phyloP scores from a whole-genome alignment of 92 coral and sea anemone genomes.

The Ricordea florida region DNA sequence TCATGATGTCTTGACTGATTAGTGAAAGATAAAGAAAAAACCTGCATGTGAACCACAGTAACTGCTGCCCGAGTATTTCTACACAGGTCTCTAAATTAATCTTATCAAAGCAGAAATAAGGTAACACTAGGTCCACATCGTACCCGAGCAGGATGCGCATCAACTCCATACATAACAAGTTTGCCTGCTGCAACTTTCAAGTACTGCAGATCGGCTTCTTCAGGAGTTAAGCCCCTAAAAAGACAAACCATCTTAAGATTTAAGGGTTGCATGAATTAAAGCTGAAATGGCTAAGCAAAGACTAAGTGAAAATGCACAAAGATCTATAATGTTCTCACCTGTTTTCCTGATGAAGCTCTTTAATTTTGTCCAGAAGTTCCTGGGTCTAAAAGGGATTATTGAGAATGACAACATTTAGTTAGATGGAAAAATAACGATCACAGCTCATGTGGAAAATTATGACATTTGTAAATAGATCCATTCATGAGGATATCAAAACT shows the following conservation, averaged over 20 bases:
- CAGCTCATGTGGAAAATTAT: neutral
- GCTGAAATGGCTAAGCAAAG: neutral
- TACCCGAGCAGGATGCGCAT: slow-evolving; percentile 95
- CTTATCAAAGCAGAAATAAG: too few relatives aligned
- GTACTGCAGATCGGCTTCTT: slow-evolving; percentile 87
- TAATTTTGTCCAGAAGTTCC: slow-evolving; percentile 86
- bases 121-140: neutral
- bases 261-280: neutral
- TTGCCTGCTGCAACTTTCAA: slow-evolving; percentile 86
- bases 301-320: neutral
- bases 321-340: too few relatives aligned
- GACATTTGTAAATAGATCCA: too few relatives aligned
- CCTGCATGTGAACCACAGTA: too few relatives aligned
- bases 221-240: slow-evolving; percentile 89
- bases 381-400: slow-evolving; percentile 50
- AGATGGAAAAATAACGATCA: neutral
- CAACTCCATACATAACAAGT: slow-evolving; percentile 96
- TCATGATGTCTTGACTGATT: too few relatives aligned
- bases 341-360: slow-evolving; percentile 83
- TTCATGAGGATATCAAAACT: neutral
- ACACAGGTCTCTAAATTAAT: too few relatives aligned
- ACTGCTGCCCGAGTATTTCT: too few relatives aligned
- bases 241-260: neutral
- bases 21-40: too few relatives aligned
- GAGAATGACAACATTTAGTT: neutral